Evolutionary conservation across 2,797 vertebrate genomes (phyloP), one percentile per base, ranked within the genome.

Genomic region (Chelmon rostratus): DNA sequence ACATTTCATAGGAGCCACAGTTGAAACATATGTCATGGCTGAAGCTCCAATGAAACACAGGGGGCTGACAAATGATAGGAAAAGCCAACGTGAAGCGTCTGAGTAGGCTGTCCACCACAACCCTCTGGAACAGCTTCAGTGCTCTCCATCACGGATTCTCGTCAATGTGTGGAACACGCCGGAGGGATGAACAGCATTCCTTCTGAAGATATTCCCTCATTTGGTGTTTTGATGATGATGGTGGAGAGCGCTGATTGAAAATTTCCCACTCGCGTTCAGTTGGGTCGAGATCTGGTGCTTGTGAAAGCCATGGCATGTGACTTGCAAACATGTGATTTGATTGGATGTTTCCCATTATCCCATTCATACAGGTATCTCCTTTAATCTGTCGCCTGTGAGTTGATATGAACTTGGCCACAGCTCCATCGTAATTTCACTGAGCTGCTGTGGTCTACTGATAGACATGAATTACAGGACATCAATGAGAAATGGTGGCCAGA

Each of bases 361-460:
- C 28, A 47, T 47, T 21, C 15, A 15, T n/a, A 21, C 31, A 47
- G 31, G 23, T 19, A 35, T 57, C n/a, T 44, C 21, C 9, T 28
- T 10, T n/a, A 13, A 15, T 49, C 28, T 31, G 63, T 13, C 10
- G 1, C 8, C 10, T 5, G 8, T 53, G 40, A 23, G 23, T 63
- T 79, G 40, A 8, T 42, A 61, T 74, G 25, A 68, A 57, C 28
- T 56, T 16, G 16, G n/a, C 23, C 35, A 1, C 31, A 52, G 38
- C 33, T 47, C 31, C 49, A 8, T 76, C 54, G 18, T 8, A 9
- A 31, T 52, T 44, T 76, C 37, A 10, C 47, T 28, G 61, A 73
- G 50, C 25, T 25, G n/a, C 18, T 57, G 33, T 33, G 28, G 44
- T 58, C 56, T 28, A 42, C 56, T 28, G 23, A 53, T 46, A 66